Evolutionary conservation across 2,888 invertebrate species (phyloP).

Genomic region (Heliconius ethilla): DNA sequence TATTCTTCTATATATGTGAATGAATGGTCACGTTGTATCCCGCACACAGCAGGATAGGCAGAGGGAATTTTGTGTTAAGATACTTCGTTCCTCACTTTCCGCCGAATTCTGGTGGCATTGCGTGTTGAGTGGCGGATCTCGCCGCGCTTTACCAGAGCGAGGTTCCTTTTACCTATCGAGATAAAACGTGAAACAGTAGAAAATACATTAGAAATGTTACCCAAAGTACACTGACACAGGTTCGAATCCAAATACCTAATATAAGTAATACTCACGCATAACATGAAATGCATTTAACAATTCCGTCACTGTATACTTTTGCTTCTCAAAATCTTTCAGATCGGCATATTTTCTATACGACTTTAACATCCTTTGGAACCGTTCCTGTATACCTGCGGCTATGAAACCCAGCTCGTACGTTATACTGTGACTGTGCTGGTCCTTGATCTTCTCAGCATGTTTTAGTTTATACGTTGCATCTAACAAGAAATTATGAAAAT

Average conservation of each 20-base stretch:
- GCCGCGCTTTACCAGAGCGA: too few relatives aligned
- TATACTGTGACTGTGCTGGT: conserved; percentile 44
- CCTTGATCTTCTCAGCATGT: conserved; percentile 40
- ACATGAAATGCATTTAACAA: conserved; percentile 26
- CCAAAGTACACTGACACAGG: background rate
- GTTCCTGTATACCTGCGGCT: conserved; percentile 46
- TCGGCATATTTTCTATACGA: conserved; percentile 39
- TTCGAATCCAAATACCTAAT: background rate
- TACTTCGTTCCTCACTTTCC: too few relatives aligned
- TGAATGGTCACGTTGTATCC: too few relatives aligned
- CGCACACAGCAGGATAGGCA: too few relatives aligned
- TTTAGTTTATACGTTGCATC: conserved; percentile 42
- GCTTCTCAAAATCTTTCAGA: conserved; percentile 25
- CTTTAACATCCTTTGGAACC: conserved; percentile 43
- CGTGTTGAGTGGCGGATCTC: too few relatives aligned
- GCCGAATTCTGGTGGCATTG: too few relatives aligned
- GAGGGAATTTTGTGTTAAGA: too few relatives aligned
- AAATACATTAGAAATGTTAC: background rate
- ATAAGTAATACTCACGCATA: conserved; percentile 39
- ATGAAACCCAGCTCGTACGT: conserved; percentile 47
- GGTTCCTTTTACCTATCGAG: too few relatives aligned
- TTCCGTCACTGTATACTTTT: background rate
- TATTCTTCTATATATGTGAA: background rate
- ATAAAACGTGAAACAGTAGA: background rate
- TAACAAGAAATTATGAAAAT: conserved; percentile 15